Evolutionary conservation across 2,888 invertebrate genomes (phyloP).

Genomic region (Tetramorium bicarinatum): DNA sequence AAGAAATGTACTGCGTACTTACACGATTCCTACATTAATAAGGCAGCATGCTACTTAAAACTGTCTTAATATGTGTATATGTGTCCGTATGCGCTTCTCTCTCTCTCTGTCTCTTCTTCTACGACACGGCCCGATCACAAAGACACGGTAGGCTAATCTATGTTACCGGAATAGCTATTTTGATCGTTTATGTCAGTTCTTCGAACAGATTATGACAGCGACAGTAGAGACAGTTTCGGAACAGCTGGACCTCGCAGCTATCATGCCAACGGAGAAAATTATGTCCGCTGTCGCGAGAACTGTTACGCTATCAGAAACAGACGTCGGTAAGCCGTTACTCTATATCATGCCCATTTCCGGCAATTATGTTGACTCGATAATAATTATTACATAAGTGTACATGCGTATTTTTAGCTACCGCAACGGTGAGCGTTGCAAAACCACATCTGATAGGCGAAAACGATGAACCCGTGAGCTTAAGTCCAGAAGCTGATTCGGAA

Average conservation of each 20-base stretch:
- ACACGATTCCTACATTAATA: conserved; percentile 60
- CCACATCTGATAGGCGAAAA: conserved; percentile 92
- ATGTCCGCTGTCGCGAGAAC: conserved; percentile 94
- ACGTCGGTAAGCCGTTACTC: conserved; percentile 90
- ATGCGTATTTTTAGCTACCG: conserved; percentile 87
- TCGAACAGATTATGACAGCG: conserved; percentile 95
- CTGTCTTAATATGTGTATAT: conserved; percentile 63
- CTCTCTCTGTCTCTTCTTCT: conserved; percentile 75
- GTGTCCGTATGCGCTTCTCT: conserved; percentile 64
- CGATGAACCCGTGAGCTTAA: conserved; percentile 91
- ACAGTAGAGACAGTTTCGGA: conserved; percentile 98
- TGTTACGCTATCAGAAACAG: conserved; percentile 95
- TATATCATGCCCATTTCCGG: not conserved
- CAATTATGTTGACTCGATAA: conserved; percentile 3
- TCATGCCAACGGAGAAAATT: conserved; percentile 92
- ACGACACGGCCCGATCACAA: conserved; percentile 75
- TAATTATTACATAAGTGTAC: not conserved
- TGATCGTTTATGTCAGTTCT: conserved; percentile 86
- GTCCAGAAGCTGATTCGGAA: conserved; percentile 91
- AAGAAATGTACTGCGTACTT: conserved; percentile 57
- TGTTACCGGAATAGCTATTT: conserved; percentile 80
- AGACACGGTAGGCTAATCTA: conserved; percentile 82
- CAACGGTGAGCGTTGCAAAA: conserved; percentile 92
- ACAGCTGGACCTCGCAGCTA: conserved; percentile 95
- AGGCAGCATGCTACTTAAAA: conserved; percentile 75